Conservation (phyloP, 2,888 invertebrate genomes). For the Dicycla oo region DNA sequence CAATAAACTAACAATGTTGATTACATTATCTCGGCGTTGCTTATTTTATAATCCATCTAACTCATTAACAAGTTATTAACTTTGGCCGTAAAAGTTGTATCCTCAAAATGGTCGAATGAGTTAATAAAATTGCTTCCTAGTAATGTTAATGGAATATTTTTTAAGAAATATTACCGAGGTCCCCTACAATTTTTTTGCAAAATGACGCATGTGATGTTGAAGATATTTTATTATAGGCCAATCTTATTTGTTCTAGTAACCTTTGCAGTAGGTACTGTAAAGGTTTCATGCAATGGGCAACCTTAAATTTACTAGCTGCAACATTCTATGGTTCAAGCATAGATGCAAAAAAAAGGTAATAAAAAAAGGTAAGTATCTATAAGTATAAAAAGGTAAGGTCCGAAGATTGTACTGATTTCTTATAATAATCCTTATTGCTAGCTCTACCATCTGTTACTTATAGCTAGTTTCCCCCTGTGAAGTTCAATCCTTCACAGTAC, state of each 20-base stretch:
- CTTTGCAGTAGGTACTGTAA: no score
- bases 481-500: no score
- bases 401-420: no score
- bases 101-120: not conserved
- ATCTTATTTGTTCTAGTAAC: not conserved
- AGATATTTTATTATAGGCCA: not conserved
- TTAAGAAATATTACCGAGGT: not conserved
- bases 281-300: no score
- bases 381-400: no score
- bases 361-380: no score
- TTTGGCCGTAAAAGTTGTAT: conserved; percentile 9
- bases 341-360: no score
- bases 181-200: not conserved
- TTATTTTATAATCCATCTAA: conserved; percentile 23
- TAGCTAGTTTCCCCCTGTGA: no score
- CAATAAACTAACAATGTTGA: conserved; percentile 38
- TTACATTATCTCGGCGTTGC: conserved; percentile 12
- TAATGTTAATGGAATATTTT: not conserved
- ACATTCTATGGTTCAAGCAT: no score
- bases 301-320: no score
- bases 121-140: not conserved
- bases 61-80: conserved; percentile 18
- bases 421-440: no score
- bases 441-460: no score
- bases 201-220: not conserved